These are phyloP conservation scores for Cynopterus sphinx DNA, from an alignment of 2,797 vertebrate genomes.

Conservation along the genomic window DNA sequence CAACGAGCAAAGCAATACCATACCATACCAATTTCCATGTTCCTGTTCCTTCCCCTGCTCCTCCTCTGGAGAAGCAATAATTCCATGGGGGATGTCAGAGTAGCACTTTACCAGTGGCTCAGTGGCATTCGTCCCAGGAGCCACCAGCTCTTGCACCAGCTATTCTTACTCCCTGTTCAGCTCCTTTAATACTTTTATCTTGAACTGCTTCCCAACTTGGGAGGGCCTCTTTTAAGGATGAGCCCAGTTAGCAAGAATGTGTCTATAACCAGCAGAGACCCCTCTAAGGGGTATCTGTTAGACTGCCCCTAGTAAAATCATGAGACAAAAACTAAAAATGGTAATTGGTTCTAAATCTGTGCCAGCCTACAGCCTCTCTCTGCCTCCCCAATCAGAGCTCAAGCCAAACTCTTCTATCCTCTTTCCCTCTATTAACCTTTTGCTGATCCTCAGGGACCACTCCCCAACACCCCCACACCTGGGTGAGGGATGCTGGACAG, in stretches of 20 bases:
- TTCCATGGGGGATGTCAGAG: neutral
- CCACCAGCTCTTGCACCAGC: constrained; percentile 61
- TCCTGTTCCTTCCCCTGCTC: neutral
- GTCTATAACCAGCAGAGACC: neutral
- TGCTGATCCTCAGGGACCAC: constrained; percentile 79
- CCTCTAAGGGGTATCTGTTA: neutral
- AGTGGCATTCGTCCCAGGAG: constrained; percentile 46
- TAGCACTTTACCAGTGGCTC: constrained; percentile 73
- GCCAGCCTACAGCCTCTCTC: constrained; percentile 26
- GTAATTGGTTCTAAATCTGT: constrained; percentile 16
- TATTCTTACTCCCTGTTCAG: neutral
- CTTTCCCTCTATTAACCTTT: constrained; percentile 57
- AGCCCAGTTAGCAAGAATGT: constrained; percentile 41
- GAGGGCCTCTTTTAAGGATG: constrained; percentile 33
- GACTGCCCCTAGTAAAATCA: constrained; percentile 42
- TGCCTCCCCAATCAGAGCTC: constrained; percentile 53
- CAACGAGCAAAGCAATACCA: constrained; percentile 74
- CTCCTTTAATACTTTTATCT: constrained; percentile 46
- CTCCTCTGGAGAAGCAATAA: constrained; percentile 59
- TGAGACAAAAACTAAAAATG: constrained; percentile 18
- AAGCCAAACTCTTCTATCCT: constrained; percentile 48
- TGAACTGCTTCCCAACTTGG: neutral
- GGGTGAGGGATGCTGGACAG: constrained; percentile 60
- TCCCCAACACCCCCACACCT: constrained; percentile 49
- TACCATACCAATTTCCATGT: constrained; percentile 22